Evolutionary conservation across 2,797 vertebrate genomes (phyloP), one percentile per base, ranked within the genome.

Genomic region (Scyliorhinus canicula): DNA sequence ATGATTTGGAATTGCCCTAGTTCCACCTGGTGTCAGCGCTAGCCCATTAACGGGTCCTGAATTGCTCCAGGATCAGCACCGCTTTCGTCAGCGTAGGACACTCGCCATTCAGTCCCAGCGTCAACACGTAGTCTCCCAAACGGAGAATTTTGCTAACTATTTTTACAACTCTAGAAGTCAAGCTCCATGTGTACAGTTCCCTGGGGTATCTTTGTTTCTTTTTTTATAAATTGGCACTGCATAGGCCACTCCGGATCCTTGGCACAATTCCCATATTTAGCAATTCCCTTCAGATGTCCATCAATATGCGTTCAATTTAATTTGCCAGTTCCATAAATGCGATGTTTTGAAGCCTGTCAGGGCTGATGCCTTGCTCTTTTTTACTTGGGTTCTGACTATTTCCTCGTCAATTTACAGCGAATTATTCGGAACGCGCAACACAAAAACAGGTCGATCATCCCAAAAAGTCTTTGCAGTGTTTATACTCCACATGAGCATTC

Each of bases 191-290:
- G 1, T 82, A 82, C 44, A 47, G 21, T 26, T 19, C 44, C 79
- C 79, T 82, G 40, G 79, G 44, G 44, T 82, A 82, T 47, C 79
- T 82, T 82, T 79, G 40, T 79, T 79, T 82, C 6, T 82, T 47
- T 82, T 47, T 82, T 47, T 82, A 26, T 82, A 82, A 47, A 82
- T 82, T 82, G 79, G 40, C 77, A 82, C 5, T 44, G 77, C 77
- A 79, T 79, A 21, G 40, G 4, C 21, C 77, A 6, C 21, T 82
- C 21, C 79, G 47, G 44, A 24, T 44, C 79, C 79, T 24, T 82
- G 79, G 79, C 79, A 82, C 79, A 82, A 82, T 82, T 82, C 79
- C 79, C 79, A 47, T 82, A 47, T 82, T 82, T 47, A 26, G 40
- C 21, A 21, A 82, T 82, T 26, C 44, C 79, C 44, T 47, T 47